Conservation (phyloP, 2,797 vertebrate species). For the Rhincodon typus region DNA sequence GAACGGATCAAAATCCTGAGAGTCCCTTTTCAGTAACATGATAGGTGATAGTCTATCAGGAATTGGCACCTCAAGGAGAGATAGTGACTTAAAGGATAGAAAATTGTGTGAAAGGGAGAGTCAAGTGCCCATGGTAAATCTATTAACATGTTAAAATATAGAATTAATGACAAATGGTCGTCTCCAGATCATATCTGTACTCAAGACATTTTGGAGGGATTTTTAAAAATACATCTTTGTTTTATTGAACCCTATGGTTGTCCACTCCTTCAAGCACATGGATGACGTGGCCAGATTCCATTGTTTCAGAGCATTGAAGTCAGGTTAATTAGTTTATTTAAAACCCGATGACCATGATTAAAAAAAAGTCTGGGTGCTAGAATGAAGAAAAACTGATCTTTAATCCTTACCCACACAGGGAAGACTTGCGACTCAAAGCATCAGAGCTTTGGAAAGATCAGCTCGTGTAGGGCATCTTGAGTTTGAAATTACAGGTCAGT, state of each 20-base stretch:
- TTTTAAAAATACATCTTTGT: neutral
- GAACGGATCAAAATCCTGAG: too few species aligned
- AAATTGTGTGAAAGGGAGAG: neutral
- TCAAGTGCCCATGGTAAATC: neutral
- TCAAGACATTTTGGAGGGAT: neutral
- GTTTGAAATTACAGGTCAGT: conserved; percentile 67
- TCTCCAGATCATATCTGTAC: neutral
- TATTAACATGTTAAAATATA: neutral
- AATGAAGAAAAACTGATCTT: neutral
- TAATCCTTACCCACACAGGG: conserved; percentile 54
- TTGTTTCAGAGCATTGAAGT: neutral
- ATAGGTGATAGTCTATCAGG: neutral
- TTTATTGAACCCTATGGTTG: neutral
- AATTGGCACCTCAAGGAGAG: neutral
- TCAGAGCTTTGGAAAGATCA: conserved; percentile 63
- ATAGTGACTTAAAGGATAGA: neutral
- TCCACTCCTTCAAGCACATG: neutral
- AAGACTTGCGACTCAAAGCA: conserved; percentile 58
- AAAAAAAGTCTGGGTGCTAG: neutral
- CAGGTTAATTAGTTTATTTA: neutral
- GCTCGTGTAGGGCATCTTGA: conserved; percentile 56
- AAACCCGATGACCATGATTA: neutral
- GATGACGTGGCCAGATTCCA: neutral
- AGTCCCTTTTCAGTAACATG: too few species aligned
- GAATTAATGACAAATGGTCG: neutral